Evolutionary conservation across 2,113 vertebrate species (phyloP), one percentile per base, ranked within the genome.

Genomic region (Carlito syrichta): DNA sequence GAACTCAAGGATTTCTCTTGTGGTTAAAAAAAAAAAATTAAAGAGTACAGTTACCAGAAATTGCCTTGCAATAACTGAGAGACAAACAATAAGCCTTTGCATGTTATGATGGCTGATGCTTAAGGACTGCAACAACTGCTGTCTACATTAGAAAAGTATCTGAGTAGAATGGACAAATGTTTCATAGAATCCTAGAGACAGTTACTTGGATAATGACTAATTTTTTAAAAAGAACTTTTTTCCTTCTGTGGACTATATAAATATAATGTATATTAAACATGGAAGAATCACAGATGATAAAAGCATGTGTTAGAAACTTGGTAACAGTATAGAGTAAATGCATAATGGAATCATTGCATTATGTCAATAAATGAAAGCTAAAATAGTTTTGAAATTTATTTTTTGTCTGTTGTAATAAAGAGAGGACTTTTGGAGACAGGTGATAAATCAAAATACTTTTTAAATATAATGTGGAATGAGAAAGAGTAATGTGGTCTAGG

Each of bases 401-500:
- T 95, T 94, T 38, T 86, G 52, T 78, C 30, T 52, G 8, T 11
- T 40, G 2, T 56, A 93, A 81, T 95, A 86, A 74, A 90, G 50
- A 96, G 45, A 96, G 27, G 23, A 86, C 56, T 66, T 95, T 81
- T 79, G 19, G 25, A 96, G 84, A 86, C 56, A 96, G 14, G 83
- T 79, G 16, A 13, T 27, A 94, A 84, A 54, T 83, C 68, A 90
- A 79, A 76, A 77, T 43, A 66, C 12, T 96, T 96, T 96, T 76
- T 81, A 22, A 69, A 30, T 87, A 77, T 45, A 68, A 54, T 35
- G 71, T 82, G n/a, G 32, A 54, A 54, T 69, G 54, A 95, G 43
- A 87, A 71, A 90, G 27, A 35, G n/a, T 84, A 90, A 71, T 45
- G 7, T 76, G 20, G 4, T 58, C 35, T 79, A 82, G n/a, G 38